These are phyloP conservation scores for Ctenochaetus hawaiiensis DNA, from an alignment of 2,797 vertebrate species.

Conservation along the genomic window DNA sequence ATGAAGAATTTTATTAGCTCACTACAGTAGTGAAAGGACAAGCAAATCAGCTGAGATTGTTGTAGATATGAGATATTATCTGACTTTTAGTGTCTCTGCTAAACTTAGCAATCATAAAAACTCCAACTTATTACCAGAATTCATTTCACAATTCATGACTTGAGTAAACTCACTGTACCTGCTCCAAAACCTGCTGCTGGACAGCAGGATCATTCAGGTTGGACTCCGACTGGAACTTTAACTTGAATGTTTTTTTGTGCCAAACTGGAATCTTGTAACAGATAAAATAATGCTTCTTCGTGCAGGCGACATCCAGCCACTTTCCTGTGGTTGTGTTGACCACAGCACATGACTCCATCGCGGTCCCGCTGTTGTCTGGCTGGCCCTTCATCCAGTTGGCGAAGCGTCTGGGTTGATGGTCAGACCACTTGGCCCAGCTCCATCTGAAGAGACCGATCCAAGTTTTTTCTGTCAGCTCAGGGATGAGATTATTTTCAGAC, in stretches of 20 bases:
- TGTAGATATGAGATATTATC: no score
- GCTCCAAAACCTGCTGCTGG: constrained; percentile 50
- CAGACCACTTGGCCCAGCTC: constrained; percentile 61
- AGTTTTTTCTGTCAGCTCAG: fast-evolving
- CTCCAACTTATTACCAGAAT: no score
- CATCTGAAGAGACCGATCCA: constrained; percentile 72
- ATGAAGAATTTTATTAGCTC: no score
- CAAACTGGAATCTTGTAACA: constrained; percentile 21
- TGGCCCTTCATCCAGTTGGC: constrained; percentile 24
- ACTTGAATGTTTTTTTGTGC: constrained; percentile 1
- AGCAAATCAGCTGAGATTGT: no score
- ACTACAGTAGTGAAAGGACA: no score
- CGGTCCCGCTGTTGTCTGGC: fast-evolving
- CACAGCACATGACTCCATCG: not conserved
- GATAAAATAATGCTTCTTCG: not conserved
- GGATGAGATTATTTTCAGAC: not conserved
- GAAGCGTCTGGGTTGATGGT: constrained; percentile 38
- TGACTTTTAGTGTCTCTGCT: no score
- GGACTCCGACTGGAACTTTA: constrained; percentile 46
- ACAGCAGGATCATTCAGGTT: constrained; percentile 48
- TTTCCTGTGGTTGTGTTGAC: not conserved
- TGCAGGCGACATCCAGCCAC: constrained; percentile 19
- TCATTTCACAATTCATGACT: no score
- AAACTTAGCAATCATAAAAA: no score
- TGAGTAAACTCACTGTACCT: constrained; percentile 41